Percentiles rank a stretch among this genome's conserved stretches.
phyloP scores from a whole-genome alignment of 2,888 invertebrate species.

The Drosophila pegasa region DNA sequence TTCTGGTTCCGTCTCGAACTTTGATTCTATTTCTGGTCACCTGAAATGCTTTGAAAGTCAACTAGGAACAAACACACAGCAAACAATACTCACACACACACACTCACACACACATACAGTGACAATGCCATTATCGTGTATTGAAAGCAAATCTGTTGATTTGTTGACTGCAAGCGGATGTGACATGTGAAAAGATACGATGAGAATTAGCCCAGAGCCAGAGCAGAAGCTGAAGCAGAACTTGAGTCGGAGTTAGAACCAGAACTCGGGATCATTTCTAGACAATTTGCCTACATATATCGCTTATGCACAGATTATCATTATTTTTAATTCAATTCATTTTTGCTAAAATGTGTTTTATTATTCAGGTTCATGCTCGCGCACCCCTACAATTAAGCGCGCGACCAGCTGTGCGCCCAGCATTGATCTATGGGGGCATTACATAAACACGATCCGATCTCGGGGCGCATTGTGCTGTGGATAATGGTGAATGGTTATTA shows the following conservation, averaged over 20 bases:
- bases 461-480: conserved; percentile 60
- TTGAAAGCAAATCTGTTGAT: conserved; percentile 36
- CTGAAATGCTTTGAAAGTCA: conserved; percentile 43
- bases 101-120: neutral
- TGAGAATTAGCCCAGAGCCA: conserved; percentile 11
- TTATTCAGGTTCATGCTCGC: conserved; percentile 59
- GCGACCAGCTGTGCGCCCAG: conserved; percentile 3
- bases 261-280: conserved; percentile 35
- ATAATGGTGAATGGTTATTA: conserved; percentile 30
- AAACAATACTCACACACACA: conserved; percentile 7
- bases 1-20: conserved; percentile 47
- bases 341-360: conserved; percentile 47
- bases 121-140: conserved; percentile 10
- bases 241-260: neutral
- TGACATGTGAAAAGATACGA: conserved; percentile 24
- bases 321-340: conserved; percentile 29
- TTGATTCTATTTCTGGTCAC: conserved; percentile 46
- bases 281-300: conserved; percentile 61
- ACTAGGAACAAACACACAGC: conserved; percentile 33
- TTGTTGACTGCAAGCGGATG: conserved; percentile 39
- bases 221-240: no score
- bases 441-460: conserved; percentile 30
- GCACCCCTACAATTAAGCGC: conserved; percentile 60
- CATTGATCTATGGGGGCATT: conserved; percentile 26
- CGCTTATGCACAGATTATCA: conserved; percentile 41